phyloP scores from a whole-genome alignment of 2,797 vertebrate species.

The Picus viridis region DNA sequence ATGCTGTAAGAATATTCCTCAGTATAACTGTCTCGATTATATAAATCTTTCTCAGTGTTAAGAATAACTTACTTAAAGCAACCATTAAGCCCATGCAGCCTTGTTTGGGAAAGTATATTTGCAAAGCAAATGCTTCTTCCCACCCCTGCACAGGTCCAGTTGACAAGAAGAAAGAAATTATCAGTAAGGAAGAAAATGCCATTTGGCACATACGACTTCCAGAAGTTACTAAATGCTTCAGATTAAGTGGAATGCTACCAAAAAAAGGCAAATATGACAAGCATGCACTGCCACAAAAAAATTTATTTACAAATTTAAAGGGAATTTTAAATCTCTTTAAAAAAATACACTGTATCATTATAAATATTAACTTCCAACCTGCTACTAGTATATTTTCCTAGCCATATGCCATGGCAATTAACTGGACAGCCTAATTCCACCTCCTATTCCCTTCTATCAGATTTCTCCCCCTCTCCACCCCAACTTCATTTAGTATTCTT shows the following conservation, averaged over 20 bases:
- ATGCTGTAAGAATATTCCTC: not conserved
- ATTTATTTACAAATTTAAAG: not conserved
- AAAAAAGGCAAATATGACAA: not conserved
- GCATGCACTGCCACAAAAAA: not conserved
- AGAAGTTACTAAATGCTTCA: not conserved
- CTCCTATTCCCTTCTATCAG: not conserved
- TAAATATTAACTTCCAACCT: not conserved
- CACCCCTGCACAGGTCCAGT: not conserved
- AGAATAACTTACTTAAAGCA: not conserved
- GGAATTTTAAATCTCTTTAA: not conserved
- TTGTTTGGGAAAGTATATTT: slow-evolving; percentile 3
- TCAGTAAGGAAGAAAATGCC: not conserved
- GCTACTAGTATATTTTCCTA: not conserved
- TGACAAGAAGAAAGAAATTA: not conserved
- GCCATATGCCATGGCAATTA: not conserved
- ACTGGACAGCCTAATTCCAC: not conserved
- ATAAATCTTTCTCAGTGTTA: not conserved
- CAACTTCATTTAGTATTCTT: not conserved
- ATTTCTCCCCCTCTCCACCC: not conserved
- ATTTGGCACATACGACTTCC: not conserved
- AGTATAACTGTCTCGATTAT: not conserved
- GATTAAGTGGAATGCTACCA: not conserved
- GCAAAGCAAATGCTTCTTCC: not conserved
- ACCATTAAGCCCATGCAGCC: not conserved
- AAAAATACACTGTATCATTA: not conserved